These are phyloP conservation scores for Drosophila melanogaster DNA, from an alignment of 1,140 invertebrate species.

Conservation along the genomic window DNA sequence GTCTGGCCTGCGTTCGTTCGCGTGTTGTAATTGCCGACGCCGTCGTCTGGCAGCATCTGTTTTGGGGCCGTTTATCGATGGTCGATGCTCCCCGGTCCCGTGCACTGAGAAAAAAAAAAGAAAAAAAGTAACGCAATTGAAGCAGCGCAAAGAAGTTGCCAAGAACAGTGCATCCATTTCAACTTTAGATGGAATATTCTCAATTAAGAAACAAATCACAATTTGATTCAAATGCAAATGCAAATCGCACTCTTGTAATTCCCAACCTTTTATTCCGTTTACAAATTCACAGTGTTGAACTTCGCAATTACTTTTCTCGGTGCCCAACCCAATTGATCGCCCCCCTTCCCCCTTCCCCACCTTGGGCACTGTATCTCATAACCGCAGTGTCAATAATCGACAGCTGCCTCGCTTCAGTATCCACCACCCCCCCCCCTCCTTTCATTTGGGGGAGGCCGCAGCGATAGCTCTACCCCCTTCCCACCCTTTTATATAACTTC, in stretches of 20 bases:
- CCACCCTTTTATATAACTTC: slow-evolving; percentile 68
- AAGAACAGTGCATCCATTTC: too few species aligned
- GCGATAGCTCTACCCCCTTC: slow-evolving; percentile 39
- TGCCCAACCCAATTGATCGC: neutral
- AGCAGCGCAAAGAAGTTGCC: too few species aligned
- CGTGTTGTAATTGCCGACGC: slow-evolving; percentile 78
- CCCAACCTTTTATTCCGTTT: neutral
- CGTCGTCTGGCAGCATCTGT: slow-evolving; percentile 71
- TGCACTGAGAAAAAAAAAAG: slow-evolving; percentile 4
- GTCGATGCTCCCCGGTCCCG: slow-evolving; percentile 22
- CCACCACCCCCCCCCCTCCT: slow-evolving; percentile 25
- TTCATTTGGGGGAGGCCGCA: slow-evolving; percentile 10
- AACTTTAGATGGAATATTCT: too few species aligned
- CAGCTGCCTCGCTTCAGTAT: slow-evolving; percentile 75
- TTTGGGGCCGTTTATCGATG: slow-evolving; percentile 73
- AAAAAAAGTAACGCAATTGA: neutral
- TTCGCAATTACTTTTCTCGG: neutral
- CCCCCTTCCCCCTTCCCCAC: neutral
- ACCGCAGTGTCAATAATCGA: slow-evolving; percentile 81
- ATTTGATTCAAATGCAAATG: too few species aligned
- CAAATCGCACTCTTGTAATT: neutral
- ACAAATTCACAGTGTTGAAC: neutral
- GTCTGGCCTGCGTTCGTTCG: slow-evolving; percentile 62
- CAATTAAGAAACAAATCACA: too few species aligned
- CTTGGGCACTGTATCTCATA: slow-evolving; percentile 26